Base-by-base conservation (phyloP, 2,888 invertebrate genomes). In the Scaptomyza cyrtandrae region DNA sequence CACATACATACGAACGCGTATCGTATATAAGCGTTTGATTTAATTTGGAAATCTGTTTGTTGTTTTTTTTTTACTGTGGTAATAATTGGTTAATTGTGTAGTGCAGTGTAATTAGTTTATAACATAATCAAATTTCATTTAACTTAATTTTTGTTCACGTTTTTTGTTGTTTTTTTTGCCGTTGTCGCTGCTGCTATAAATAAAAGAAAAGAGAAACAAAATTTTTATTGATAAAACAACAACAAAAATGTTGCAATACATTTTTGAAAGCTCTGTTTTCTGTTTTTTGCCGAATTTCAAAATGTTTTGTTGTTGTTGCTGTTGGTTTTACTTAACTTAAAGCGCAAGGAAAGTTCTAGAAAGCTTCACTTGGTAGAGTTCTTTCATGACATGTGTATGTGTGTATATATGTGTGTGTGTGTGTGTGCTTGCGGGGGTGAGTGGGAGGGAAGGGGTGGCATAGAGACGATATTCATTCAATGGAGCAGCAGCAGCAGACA, bases 341-440 rank as follows among this genome's bases (percentile, higher is more conserved):
- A n/a, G n/a, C n/a, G n/a, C n/a, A n/a, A n/a, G n/a, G 19, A 73
- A 77, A 78, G 59, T 80, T 77, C 77, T 78, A 58, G 81, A 64
- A 73, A 61, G 69, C 43, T 61, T 31, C 16, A 14, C 37, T 48
- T 7, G n/a, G 7, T 3, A 13, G 49, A 24, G 33, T 11, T n/a
- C n/a, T n/a, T 11, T 24, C 10, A 31, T 31, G 6, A 31, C 6
- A 29, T 54, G n/a, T 43, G 19, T 33, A 2, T 31, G 29, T 44
- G 35, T n/a, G 35, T 2, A 31, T n/a, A n/a, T n/a, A 27, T 54
- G n/a, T 43, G 19, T 33, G 3, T 31, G 29, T 45, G 35, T 14
- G 37, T 2, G 33, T 14, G 37, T 1, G 43, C 3, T 5, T 31
- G 33, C 1, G 27, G 44, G 7, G 14, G 29, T 29, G 3, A 24